Conservation (phyloP, 2,113 vertebrate species). For the Geothlypis trichas region DNA sequence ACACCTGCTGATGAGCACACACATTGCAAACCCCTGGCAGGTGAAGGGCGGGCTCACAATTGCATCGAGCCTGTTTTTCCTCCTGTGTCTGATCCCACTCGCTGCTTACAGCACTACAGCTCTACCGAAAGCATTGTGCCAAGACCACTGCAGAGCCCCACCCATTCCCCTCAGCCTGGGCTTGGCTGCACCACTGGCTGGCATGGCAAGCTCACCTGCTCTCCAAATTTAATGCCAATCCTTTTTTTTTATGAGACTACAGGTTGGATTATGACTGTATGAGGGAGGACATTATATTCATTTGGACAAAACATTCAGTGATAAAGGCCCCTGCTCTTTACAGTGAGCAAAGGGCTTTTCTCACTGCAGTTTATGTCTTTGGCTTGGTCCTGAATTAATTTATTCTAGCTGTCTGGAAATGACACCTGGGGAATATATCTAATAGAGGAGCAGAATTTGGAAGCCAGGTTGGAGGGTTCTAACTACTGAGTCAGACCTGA, state of each 20-base stretch:
- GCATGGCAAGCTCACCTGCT: rapidly evolving
- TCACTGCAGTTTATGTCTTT: background rate
- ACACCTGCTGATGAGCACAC: constrained; percentile 1
- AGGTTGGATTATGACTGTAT: background rate
- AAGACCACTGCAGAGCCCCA: background rate
- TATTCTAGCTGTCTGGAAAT: background rate
- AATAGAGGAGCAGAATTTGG: background rate
- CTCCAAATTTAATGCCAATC: background rate
- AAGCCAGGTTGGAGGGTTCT: background rate
- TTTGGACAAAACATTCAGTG: background rate
- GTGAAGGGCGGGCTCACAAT: background rate
- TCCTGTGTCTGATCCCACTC: rapidly evolving
- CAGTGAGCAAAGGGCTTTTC: background rate
- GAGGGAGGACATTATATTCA: background rate
- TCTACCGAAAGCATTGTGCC: rapidly evolving
- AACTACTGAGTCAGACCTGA: background rate
- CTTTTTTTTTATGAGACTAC: background rate
- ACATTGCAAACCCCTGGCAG: background rate
- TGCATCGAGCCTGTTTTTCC: background rate
- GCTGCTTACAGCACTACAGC: rapidly evolving
- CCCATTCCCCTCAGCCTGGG: background rate
- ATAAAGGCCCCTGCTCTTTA: background rate
- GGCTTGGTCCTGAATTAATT: background rate
- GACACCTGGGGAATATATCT: background rate
- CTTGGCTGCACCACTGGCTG: background rate